These are phyloP conservation scores for Neoaliturus tenellus DNA, from an alignment of 2,888 invertebrate genomes.

Conservation along the genomic window DNA sequence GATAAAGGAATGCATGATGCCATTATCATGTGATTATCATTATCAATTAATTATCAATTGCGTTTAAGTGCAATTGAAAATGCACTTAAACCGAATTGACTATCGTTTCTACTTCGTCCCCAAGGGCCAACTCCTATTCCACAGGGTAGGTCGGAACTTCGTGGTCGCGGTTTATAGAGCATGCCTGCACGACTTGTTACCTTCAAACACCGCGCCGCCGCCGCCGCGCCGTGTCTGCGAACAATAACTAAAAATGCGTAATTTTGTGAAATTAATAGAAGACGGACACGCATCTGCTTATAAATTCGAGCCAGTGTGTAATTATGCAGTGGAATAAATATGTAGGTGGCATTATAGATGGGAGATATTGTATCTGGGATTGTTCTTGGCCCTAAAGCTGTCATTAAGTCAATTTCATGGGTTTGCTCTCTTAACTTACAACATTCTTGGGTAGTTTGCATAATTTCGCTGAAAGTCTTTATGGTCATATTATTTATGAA, in stretches of 20 bases:
- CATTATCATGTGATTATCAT: no score
- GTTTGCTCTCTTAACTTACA: slow-evolving; percentile 42
- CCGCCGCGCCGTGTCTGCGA: background rate
- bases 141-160: background rate
- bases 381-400: slow-evolving; percentile 42
- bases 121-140: no score
- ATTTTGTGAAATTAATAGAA: slow-evolving; percentile 39
- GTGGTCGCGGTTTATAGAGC: background rate
- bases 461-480: slow-evolving; percentile 20
- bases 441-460: slow-evolving; percentile 27
- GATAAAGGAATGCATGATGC: no score
- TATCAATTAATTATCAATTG: no score
- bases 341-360: slow-evolving; percentile 46
- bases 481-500: slow-evolving; percentile 33
- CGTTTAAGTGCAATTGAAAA: no score
- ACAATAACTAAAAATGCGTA: slow-evolving; percentile 41
- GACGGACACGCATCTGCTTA: slow-evolving; percentile 13
- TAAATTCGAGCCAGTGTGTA: slow-evolving; percentile 8
- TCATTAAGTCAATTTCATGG: slow-evolving; percentile 51
- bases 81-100: no score
- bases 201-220: no score
- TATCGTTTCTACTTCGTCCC: no score
- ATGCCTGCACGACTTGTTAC: background rate
- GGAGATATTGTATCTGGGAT: slow-evolving; percentile 41
- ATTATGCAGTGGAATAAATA: slow-evolving; percentile 46